These are phyloP conservation scores for Acridotheres tristis DNA, from an alignment of 2,797 vertebrate genomes.

Conservation along the genomic window DNA sequence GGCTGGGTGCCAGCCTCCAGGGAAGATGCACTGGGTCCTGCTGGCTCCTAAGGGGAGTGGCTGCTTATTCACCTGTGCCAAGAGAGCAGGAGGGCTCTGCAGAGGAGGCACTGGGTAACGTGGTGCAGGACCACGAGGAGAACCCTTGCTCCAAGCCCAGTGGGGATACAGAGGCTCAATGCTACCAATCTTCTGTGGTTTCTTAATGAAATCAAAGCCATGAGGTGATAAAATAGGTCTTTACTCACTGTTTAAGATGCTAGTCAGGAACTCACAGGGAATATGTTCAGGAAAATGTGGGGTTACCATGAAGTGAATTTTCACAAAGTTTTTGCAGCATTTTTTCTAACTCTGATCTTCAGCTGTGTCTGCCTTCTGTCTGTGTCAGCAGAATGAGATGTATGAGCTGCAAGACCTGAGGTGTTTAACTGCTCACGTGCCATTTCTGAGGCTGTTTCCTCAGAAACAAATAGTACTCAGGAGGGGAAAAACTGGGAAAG, in stretches of 20 bases:
- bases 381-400: background rate
- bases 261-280: background rate
- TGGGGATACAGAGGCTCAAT: accelerated
- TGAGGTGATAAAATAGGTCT: accelerated
- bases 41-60: background rate
- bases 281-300: background rate
- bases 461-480: background rate
- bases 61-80: accelerated
- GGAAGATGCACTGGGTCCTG: background rate
- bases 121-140: background rate
- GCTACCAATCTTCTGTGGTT: background rate
- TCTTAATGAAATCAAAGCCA: background rate
- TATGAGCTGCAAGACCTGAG: background rate
- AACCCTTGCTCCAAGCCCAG: background rate
- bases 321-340: background rate
- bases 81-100: background rate
- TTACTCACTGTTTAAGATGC: background rate
- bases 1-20: background rate
- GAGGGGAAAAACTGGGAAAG: background rate
- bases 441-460: background rate
- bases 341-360: background rate
- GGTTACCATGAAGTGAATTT: background rate
- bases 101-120: background rate
- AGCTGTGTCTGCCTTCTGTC: background rate
- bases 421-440: constrained; percentile 23